Conservation (phyloP, 2,888 invertebrate species). For the Embidobia sp. region DNA sequence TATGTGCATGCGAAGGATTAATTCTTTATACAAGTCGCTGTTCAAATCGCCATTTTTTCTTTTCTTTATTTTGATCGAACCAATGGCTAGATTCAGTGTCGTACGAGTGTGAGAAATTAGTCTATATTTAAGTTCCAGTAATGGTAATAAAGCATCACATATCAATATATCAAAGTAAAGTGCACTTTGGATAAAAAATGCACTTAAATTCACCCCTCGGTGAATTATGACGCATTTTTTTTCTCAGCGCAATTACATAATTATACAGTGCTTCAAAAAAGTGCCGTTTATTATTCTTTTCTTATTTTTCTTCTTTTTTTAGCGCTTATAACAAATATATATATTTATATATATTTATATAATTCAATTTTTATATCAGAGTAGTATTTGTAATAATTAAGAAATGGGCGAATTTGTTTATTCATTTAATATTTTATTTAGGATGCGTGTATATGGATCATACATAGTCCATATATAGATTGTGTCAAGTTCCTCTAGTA, state of each 20-base stretch:
- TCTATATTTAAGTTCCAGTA: slow-evolving; percentile 14
- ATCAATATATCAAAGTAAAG: slow-evolving; percentile 14
- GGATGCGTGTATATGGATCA: neutral
- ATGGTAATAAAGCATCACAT: slow-evolving; percentile 22
- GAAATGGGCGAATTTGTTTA: slow-evolving; percentile 13
- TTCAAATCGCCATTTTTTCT: slow-evolving; percentile 3
- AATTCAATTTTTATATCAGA: slow-evolving; percentile 8
- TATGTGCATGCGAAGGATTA: slow-evolving; percentile 35
- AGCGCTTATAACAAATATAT: slow-evolving; percentile 22
- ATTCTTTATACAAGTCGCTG: slow-evolving; percentile 36
- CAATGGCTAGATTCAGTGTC: no score
- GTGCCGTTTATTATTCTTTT: neutral
- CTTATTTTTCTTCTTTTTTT: neutral
- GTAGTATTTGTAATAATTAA: slow-evolving; percentile 21
- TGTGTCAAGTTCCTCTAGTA: no score
- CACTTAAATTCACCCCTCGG: no score
- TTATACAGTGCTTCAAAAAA: slow-evolving; percentile 2
- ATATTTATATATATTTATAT: no score
- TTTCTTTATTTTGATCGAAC: neutral
- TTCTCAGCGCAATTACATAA: no score
- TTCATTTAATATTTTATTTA: no score
- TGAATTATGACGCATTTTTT: no score
- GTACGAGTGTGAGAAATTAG: slow-evolving; percentile 23
- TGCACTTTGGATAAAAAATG: neutral
- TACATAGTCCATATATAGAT: slow-evolving; percentile 14